Evolutionary conservation across 2,888 invertebrate genomes (phyloP).

Genomic region (Melolontha melolontha): DNA sequence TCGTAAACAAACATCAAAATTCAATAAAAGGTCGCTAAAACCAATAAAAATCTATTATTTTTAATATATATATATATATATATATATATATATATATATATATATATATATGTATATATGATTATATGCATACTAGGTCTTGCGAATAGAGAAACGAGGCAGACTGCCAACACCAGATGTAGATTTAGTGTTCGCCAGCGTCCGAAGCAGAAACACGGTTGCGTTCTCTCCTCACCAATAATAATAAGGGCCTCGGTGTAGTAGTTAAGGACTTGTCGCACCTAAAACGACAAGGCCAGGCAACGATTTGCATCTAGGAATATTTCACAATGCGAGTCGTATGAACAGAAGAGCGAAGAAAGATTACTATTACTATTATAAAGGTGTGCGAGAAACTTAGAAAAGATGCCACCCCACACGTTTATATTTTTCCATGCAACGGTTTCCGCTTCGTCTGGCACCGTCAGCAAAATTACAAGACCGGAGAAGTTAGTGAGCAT

Average conservation of each 20-base stretch:
- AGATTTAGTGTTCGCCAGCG: conserved; percentile 56
- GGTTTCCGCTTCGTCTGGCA: conserved; percentile 46
- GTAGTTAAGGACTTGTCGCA: conserved; percentile 55
- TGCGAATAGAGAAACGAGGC: background rate
- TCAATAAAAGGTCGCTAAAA: too few relatives aligned
- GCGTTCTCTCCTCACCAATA: conserved; percentile 50
- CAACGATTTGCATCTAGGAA: conserved; percentile 54
- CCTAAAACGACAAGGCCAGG: conserved; percentile 52
- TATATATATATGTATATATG: too few relatives aligned
- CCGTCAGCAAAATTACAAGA: conserved; percentile 58
- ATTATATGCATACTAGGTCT: too few relatives aligned
- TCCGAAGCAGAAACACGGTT: conserved; percentile 54
- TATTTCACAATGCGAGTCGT: conserved; percentile 43
- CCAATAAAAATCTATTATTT: too few relatives aligned
- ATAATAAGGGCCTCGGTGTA: conserved; percentile 50
- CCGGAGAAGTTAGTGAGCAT: conserved; percentile 55
- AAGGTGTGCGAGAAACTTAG: conserved; percentile 17
- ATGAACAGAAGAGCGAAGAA: conserved; percentile 9
- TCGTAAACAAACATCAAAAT: too few relatives aligned
- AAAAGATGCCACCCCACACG: conserved; percentile 43
- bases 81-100: too few relatives aligned
- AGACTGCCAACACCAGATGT: conserved; percentile 54
- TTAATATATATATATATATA: too few relatives aligned
- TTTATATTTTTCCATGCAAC: conserved; percentile 30
- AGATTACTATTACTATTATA: conserved; percentile 15